Conservation (phyloP, 2,113 vertebrate genomes). For the Rhinoptilus africanus region DNA sequence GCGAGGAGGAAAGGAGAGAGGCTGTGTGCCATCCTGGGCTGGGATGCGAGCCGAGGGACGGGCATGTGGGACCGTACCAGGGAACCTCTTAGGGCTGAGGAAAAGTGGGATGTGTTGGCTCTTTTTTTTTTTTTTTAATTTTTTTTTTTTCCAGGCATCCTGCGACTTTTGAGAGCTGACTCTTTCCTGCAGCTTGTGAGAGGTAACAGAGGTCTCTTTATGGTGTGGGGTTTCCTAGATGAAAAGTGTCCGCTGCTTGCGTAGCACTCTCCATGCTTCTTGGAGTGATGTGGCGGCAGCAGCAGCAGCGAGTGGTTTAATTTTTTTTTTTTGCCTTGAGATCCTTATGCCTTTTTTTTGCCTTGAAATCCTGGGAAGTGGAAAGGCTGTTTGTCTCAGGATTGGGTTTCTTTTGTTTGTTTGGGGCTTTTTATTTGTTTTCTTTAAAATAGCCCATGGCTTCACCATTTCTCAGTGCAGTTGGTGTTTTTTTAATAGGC, state of each 20-base stretch:
- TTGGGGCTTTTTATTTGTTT: no score
- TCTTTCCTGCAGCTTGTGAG: background rate
- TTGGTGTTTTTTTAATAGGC: background rate
- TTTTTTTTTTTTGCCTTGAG: background rate
- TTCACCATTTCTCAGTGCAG: background rate
- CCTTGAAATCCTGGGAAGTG: background rate
- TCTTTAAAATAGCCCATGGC: background rate
- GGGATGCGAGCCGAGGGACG: background rate
- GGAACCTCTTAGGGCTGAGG: background rate
- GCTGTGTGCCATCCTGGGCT: background rate
- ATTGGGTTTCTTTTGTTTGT: background rate
- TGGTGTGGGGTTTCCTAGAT: background rate
- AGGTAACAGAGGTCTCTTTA: slow-evolving; percentile 21
- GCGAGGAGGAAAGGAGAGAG: background rate
- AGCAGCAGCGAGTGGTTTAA: background rate
- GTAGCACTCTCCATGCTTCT: background rate
- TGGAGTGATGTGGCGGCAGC: background rate
- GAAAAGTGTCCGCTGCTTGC: background rate
- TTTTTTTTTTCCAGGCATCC: background rate
- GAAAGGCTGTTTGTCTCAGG: background rate
- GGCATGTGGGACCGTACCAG: background rate
- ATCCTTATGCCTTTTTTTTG: no score
- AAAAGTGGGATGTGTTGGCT: background rate
- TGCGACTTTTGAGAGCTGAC: background rate
- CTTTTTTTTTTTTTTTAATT: background rate